phyloP scores from a whole-genome alignment of 2,888 invertebrate species.

The Sarcophaga carnaria region DNA sequence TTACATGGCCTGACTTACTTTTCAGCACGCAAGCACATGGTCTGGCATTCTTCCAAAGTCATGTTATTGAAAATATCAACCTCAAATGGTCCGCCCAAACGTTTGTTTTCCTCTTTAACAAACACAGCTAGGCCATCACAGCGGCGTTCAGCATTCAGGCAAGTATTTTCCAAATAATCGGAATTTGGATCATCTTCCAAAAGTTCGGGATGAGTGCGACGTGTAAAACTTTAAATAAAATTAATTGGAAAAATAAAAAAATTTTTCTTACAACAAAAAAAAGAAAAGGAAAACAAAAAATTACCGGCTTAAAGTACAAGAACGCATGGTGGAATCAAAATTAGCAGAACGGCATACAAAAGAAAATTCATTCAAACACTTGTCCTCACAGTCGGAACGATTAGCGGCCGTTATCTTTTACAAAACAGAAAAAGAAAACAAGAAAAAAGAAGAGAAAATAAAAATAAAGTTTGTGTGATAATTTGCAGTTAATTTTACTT shows the following conservation, averaged over 20 bases:
- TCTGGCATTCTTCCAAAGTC: slow-evolving; percentile 93
- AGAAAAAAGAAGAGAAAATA: not conserved
- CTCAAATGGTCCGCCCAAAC: slow-evolving; percentile 93
- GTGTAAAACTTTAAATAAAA: slow-evolving; percentile 85
- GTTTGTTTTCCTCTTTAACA: slow-evolving; percentile 94
- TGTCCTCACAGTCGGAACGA: slow-evolving; percentile 94
- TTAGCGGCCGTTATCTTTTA: slow-evolving; percentile 87
- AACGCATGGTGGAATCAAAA: slow-evolving; percentile 89
- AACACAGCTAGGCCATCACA: slow-evolving; percentile 94
- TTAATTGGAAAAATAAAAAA: not conserved
- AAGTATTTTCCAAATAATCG: slow-evolving; percentile 95
- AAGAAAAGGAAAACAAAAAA: not conserved
- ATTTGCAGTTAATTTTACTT: slow-evolving; percentile 82
- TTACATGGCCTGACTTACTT: slow-evolving; percentile 84
- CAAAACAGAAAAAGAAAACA: not conserved
- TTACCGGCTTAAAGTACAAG: slow-evolving; percentile 88
- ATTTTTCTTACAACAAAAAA: no score
- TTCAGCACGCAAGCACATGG: slow-evolving; percentile 92
- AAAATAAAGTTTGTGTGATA: no score
- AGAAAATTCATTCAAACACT: slow-evolving; percentile 93
- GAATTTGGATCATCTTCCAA: slow-evolving; percentile 93
- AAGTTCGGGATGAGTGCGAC: slow-evolving; percentile 92
- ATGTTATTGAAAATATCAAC: slow-evolving; percentile 93
- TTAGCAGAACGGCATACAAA: slow-evolving; percentile 94
- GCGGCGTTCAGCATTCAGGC: slow-evolving; percentile 92